These are phyloP conservation scores for Amiota minor DNA, from an alignment of 2,888 invertebrate genomes.

Conservation along the genomic window DNA sequence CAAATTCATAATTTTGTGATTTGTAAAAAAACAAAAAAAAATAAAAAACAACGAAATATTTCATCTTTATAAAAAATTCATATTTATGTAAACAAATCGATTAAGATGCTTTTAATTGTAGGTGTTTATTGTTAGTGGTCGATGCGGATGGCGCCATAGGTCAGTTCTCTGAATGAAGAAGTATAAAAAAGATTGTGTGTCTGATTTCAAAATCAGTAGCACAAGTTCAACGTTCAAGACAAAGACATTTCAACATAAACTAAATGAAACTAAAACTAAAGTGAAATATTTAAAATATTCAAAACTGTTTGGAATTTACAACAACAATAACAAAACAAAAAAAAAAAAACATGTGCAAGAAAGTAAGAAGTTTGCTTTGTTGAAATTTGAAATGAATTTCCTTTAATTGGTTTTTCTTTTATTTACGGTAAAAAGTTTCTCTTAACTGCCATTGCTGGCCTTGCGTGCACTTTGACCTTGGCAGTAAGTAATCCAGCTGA, in stretches of 20 bases:
- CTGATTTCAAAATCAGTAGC: slow-evolving; percentile 53
- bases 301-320: slow-evolving; percentile 30
- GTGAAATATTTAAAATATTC: too few species aligned
- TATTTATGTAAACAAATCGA: slow-evolving; percentile 32
- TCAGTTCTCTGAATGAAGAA: slow-evolving; percentile 46
- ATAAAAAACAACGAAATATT: too few species aligned
- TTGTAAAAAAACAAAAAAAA: neutral
- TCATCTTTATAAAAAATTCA: slow-evolving; percentile 43
- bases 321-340: slow-evolving; percentile 24
- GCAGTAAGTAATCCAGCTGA: slow-evolving; percentile 52
- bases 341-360: slow-evolving; percentile 54
- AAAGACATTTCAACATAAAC: too few species aligned
- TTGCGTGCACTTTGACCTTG: slow-evolving; percentile 48
- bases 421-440: slow-evolving; percentile 22
- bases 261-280: neutral
- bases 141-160: slow-evolving; percentile 41
- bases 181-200: slow-evolving; percentile 51
- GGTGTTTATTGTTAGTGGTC: slow-evolving; percentile 46
- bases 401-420: slow-evolving; percentile 21
- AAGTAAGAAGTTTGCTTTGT: slow-evolving; percentile 50
- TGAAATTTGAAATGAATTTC: neutral
- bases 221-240: slow-evolving; percentile 39
- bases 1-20: slow-evolving; percentile 55
- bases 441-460: slow-evolving; percentile 36
- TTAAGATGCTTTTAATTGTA: neutral